Percentiles rank a stretch among this genome's conserved stretches.
Evolutionary conservation across 2,797 vertebrate species (phyloP).

Genomic region (Squalus acanthias): DNA sequence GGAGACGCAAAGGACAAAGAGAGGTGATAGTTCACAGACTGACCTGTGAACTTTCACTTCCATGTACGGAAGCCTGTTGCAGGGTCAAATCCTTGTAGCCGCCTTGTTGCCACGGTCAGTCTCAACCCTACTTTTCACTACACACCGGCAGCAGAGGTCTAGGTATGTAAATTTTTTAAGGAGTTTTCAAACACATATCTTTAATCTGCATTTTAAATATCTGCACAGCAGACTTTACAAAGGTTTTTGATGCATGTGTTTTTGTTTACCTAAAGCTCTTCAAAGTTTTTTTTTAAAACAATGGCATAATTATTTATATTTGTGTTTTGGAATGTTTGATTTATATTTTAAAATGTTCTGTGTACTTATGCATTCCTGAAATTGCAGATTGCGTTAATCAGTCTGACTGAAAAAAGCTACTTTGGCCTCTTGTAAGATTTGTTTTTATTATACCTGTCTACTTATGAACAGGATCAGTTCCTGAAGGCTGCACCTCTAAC

Average conservation of each 20-base stretch:
- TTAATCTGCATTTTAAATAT: constrained; percentile 39
- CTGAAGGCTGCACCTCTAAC: constrained; percentile 86
- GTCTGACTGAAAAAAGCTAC: not conserved
- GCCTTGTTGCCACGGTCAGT: constrained; percentile 85
- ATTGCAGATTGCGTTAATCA: not conserved
- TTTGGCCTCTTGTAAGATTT: constrained; percentile 24
- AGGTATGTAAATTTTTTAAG: constrained; percentile 85
- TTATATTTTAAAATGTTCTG: not conserved
- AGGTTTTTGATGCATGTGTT: not conserved
- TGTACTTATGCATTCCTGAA: not conserved
- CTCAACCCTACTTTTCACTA: constrained; percentile 83
- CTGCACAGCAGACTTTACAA: not conserved
- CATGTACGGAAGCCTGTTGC: constrained; percentile 93
- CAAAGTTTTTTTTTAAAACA: constrained; percentile 18
- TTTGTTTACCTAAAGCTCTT: not conserved
- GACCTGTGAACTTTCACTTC: constrained; percentile 91
- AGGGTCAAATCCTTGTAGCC: constrained; percentile 90
- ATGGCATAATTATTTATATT: constrained; percentile 43
- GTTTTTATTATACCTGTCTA: constrained; percentile 55
- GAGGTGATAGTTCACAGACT: constrained; percentile 87
- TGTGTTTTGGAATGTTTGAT: constrained; percentile 16
- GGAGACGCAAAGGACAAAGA: constrained; percentile 65
- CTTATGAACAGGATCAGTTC: constrained; percentile 88
- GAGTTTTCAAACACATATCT: constrained; percentile 61
- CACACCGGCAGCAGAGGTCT: constrained; percentile 80